Percentiles rank a stretch among this genome's conserved stretches.
Conservation (phyloP, 2,797 vertebrate species). For the Tolypeutes matacus region DNA sequence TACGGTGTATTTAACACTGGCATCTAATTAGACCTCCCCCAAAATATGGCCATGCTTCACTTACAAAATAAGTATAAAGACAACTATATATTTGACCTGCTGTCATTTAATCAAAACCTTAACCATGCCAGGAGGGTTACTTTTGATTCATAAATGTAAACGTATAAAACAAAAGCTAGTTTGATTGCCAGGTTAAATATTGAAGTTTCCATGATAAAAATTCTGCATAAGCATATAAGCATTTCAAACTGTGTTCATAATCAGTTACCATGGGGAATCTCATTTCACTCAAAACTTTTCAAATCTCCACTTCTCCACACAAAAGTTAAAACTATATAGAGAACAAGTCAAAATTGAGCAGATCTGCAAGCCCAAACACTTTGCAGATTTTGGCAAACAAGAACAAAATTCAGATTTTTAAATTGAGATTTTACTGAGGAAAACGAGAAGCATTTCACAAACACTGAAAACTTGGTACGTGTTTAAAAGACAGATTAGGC, state of each 20-base stretch:
- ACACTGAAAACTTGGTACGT: background rate
- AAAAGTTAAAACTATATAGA: conserved; percentile 61
- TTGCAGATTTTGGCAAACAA: conserved; percentile 51
- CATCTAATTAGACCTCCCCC: conserved; percentile 48
- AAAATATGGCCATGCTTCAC: conserved; percentile 37
- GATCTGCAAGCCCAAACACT: background rate
- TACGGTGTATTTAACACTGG: conserved; percentile 70
- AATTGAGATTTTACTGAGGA: conserved; percentile 47
- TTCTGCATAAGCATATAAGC: conserved; percentile 5
- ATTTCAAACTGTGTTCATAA: conserved; percentile 56
- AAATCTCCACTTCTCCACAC: conserved; percentile 32
- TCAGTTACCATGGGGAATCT: conserved; percentile 41
- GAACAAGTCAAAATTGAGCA: background rate
- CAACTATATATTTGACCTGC: conserved; percentile 51
- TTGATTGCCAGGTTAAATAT: background rate
- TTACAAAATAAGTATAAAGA: conserved; percentile 45
- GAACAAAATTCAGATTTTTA: conserved; percentile 48
- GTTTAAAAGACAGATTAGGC: conserved; percentile 48
- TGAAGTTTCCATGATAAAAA: conserved; percentile 18
- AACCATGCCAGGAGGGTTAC: conserved; percentile 41
- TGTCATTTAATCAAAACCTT: conserved; percentile 57
- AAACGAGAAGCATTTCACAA: conserved; percentile 4
- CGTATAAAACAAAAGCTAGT: conserved; percentile 23
- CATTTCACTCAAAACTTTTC: conserved; percentile 47
- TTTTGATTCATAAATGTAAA: conserved; percentile 55